Base-by-base conservation (phyloP, 2,797 vertebrate species). In the Onychomys leucogaster region DNA sequence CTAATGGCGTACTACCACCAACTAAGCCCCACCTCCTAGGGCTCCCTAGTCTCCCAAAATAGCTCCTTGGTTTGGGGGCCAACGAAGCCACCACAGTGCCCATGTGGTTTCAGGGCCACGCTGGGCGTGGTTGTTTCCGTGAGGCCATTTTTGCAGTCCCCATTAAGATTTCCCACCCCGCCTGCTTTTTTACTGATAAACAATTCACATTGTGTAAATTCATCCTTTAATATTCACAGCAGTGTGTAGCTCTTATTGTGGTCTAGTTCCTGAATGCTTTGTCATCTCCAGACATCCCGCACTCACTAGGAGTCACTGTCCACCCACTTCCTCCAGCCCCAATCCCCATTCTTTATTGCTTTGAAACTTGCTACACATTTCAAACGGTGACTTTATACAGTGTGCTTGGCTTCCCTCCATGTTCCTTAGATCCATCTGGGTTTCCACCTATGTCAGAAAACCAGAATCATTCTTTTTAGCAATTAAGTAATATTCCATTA, bases 71-170 rank as follows among this genome's bases (percentile, higher is more conserved):
- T 52, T 55, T 57, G 27, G n/a, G 85, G 7, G 16, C 59, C 41
- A 46, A 46, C 65, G 41, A 27, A 73, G 52, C 6, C 0, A 5
- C n/a, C 10, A 88, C 8, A 11, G 67, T 16, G 23, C 21, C 10
- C 37, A 1, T 37, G 67, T 29, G 17, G 81, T 57, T 43, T 16
- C 27, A 67, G 76, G 43, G n/a, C 4, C 8, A 37, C 34, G 57
- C 12, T 1, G 29, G 8, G 32, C 25, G 11, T 25, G 6, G 0
- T n/a, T 43, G 9, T 67, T 34, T 14, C 59, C 21, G 0, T 1
- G 21, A 52, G 76, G 9, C 37, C 27, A 37, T 25, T 63, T 71
- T 85, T 8, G 37, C 32, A 32, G 21, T 69, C 57, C 43, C 67
- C 27, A 13, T 27, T 9, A 55, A 61, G 76, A n/a, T 25, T 27